These are phyloP conservation scores for Cephus sareptanus DNA, from an alignment of 2,888 invertebrate species.

Conservation along the genomic window DNA sequence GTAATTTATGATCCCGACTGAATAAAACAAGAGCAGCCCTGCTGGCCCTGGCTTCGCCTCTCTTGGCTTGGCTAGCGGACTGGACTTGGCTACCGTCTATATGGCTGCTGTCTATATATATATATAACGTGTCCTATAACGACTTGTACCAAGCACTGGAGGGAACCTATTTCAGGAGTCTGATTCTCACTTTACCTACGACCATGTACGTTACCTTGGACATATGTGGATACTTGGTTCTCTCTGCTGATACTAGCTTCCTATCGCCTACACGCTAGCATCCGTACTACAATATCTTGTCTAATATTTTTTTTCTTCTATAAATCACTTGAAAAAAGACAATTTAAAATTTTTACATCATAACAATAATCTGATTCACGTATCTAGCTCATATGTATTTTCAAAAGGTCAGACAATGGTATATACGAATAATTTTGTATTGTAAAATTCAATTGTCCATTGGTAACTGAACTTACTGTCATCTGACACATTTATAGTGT, in stretches of 20 bases:
- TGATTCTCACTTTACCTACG: background rate
- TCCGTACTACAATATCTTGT: background rate
- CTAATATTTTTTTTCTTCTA: background rate
- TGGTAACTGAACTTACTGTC: conserved; percentile 9
- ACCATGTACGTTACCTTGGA: background rate
- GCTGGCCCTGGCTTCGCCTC: conserved; percentile 3
- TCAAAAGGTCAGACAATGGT: too few relatives aligned
- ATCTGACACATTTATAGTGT: background rate
- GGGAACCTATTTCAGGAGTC: background rate
- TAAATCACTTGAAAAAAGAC: background rate
- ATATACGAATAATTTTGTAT: background rate
- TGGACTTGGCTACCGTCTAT: background rate
- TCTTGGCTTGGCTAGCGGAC: background rate
- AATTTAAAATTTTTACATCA: background rate
- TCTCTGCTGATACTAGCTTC: background rate
- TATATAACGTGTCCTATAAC: background rate
- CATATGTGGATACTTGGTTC: background rate
- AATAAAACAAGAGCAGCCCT: conserved; percentile 63
- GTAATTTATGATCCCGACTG: conserved; percentile 67
- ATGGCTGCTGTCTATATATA: too few relatives aligned
- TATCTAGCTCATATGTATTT: too few relatives aligned
- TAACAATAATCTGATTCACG: background rate
- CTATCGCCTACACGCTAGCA: background rate
- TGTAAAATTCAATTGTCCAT: conserved; percentile 17
- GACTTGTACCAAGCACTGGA: background rate